Percentiles rank a stretch among this genome's conserved stretches.
phyloP scores from a whole-genome alignment of 2,113 vertebrate genomes.

The Apodemus sylvaticus region DNA sequence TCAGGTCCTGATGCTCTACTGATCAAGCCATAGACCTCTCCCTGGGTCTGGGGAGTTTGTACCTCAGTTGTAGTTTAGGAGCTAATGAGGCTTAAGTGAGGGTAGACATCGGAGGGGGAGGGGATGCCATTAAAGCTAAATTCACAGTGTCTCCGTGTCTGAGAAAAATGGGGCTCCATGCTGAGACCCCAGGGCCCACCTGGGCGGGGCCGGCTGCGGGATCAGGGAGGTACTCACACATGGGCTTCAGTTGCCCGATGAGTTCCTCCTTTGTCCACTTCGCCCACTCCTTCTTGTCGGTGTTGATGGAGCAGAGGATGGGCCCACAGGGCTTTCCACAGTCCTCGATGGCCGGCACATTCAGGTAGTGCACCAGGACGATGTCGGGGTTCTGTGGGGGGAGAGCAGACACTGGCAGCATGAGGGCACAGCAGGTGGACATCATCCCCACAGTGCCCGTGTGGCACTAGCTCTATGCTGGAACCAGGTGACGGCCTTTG shows the following conservation, averaged over 20 bases:
- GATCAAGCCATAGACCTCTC: neutral
- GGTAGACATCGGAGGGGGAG: accelerated
- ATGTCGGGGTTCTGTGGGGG: slow-evolving; percentile 96
- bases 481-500: neutral
- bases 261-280: slow-evolving; percentile 99
- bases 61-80: accelerated
- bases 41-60: neutral
- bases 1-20: neutral
- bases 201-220: neutral
- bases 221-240: slow-evolving; percentile 92
- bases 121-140: neutral
- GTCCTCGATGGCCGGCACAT: slow-evolving; percentile 99
- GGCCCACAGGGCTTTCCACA: slow-evolving; percentile 99
- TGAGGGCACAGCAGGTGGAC: neutral
- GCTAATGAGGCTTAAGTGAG: accelerated
- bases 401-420: slow-evolving; percentile 62
- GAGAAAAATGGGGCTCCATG: accelerated
- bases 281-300: slow-evolving; percentile 99
- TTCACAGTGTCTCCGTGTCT: accelerated
- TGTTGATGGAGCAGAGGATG: slow-evolving; percentile 99
- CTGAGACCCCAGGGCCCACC: accelerated
- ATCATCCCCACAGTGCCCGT: accelerated
- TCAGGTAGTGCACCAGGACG: slow-evolving; percentile 99
- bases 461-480: accelerated
- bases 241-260: slow-evolving; percentile 98